Percentiles rank a stretch among this genome's conserved stretches.
phyloP scores from a whole-genome alignment of 30 jellyfish, hydroid and myxozoan genomes.

The Hydra vulgaris region DNA sequence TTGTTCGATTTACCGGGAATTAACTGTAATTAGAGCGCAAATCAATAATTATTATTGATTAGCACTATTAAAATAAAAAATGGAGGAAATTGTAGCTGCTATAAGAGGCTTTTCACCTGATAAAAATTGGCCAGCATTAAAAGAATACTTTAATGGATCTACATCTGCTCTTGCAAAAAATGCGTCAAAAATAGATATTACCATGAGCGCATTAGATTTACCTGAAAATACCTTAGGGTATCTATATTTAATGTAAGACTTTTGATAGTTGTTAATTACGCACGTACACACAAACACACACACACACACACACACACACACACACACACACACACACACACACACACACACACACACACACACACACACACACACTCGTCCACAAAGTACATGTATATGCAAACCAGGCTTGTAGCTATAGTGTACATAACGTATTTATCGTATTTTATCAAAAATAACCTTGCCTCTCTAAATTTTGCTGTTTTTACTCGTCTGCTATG shows the following conservation, averaged over 20 bases:
- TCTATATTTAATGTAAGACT: conserved; percentile 56
- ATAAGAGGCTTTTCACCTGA: conserved; percentile 72
- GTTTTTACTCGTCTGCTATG: no score
- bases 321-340: neutral
- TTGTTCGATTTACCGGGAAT: no score
- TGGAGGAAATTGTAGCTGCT: conserved; percentile 94
- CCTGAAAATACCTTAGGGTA: conserved; percentile 68
- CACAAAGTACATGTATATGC: no score
- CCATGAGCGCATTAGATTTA: conserved; percentile 70
- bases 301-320: no score
- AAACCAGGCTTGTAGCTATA: no score
- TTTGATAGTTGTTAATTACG: neutral
- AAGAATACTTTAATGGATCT: conserved; percentile 63
- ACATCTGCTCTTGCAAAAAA: conserved; percentile 50
- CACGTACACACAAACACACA: neutral
- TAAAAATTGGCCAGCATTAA: conserved; percentile 70
- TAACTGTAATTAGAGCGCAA: no score
- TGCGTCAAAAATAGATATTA: conserved; percentile 81
- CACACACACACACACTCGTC: no score
- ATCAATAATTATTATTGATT: no score
- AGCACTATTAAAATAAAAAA: neutral
- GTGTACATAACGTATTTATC: no score
- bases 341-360: no score
- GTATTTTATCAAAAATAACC: no score
- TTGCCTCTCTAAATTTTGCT: no score